Conservation (phyloP, 2,797 vertebrate species). For the Podarcis lilfordi region DNA sequence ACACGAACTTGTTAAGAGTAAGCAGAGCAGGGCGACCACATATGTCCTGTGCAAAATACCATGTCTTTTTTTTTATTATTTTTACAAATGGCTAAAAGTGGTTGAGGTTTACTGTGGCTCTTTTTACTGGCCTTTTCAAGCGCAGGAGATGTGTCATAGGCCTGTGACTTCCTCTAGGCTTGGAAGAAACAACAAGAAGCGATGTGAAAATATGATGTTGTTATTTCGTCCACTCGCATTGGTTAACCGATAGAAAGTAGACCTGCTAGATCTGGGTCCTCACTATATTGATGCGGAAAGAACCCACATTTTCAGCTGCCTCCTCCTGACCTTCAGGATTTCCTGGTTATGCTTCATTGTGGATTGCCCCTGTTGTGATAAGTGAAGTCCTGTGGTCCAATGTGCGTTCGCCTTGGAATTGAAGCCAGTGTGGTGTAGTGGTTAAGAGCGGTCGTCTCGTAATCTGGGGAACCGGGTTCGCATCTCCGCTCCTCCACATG, state of each 20-base stretch:
- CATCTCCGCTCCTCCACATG: no score
- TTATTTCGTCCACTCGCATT: neutral
- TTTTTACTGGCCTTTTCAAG: conserved; percentile 27
- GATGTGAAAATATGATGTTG: neutral
- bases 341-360: neutral
- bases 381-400: neutral
- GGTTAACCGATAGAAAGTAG: neutral
- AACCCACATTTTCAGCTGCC: neutral
- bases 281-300: neutral
- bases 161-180: conserved; percentile 11
- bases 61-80: neutral
- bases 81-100: neutral
- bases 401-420: neutral
- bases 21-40: neutral
- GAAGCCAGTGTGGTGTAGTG: no score
- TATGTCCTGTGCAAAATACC: neutral
- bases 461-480: no score
- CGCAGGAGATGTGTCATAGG: neutral
- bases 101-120: conserved; percentile 11
- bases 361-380: neutral
- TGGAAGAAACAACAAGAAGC: neutral
- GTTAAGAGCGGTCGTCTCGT: no score
- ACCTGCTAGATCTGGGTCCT: neutral
- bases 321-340: no score
- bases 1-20: conserved; percentile 9